Conservation (phyloP, 1,140 invertebrate species). For the Kradibia gibbosae region DNA sequence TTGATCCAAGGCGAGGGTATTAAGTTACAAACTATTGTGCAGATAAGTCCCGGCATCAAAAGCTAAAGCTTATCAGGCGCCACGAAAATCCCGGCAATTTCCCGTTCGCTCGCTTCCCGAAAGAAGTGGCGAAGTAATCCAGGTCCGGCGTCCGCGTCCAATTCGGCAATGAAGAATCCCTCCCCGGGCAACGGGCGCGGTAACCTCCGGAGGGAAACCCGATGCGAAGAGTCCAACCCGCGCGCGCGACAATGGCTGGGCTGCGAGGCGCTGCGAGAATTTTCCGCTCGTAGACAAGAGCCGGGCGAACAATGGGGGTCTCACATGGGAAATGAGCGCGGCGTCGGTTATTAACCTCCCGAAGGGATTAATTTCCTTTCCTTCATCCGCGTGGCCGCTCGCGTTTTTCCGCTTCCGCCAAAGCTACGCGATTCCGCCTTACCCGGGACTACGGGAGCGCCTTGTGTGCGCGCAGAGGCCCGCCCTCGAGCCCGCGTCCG, state of each 20-base stretch:
- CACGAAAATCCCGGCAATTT: not conserved
- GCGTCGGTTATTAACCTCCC: not conserved
- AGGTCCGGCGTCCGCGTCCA: not conserved
- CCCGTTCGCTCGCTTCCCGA: not conserved
- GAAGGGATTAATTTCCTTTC: conserved; percentile 15
- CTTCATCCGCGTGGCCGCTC: not conserved
- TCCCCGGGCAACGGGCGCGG: not conserved
- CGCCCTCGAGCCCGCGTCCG: no score
- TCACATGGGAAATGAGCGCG: conserved; percentile 13
- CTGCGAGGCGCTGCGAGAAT: not conserved
- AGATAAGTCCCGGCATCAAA: not conserved
- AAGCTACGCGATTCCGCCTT: not conserved
- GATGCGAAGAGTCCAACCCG: no score
- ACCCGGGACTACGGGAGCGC: no score
- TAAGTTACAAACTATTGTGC: not conserved
- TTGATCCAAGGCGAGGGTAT: not conserved
- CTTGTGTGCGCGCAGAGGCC: no score
- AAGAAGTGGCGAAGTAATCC: not conserved
- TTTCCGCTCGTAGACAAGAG: not conserved
- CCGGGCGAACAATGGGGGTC: not conserved
- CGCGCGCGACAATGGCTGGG: not conserved
- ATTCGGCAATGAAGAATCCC: not conserved
- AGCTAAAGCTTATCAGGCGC: not conserved
- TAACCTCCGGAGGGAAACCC: not conserved
- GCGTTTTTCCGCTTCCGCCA: not conserved